Base-by-base conservation (phyloP, 2,888 invertebrate genomes). In the Portevinia maculata region DNA sequence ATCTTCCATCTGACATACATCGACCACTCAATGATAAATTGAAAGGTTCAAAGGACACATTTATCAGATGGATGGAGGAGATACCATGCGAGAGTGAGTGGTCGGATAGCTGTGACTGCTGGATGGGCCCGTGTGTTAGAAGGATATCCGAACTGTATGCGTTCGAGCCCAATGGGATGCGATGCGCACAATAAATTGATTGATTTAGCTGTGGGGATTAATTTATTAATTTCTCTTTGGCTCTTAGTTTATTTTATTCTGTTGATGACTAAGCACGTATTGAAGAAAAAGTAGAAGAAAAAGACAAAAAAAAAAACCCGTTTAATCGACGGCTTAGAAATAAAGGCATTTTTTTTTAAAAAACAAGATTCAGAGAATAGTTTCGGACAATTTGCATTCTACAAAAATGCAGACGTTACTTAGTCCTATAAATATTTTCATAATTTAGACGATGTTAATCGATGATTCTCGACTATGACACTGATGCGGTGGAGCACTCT, bases 41-140 rank as follows among this genome's bases (percentile, higher is more conserved):
- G 83, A 83, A 83, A 83, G 78, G 83, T 83, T 83, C 83, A 83
- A 83, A 83, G 83, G 83, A 83, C 83, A 83, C 83, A 83, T 83
- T 83, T 83, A 83, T 83, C 83, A 83, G 76, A 83, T 83, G 73
- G 83, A 83, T 83, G 83, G 59, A 78, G 73, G 59, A 83, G 83
- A 83, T 83, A 83, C 83, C 65, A 78, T 60, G 71, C 71, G 76
- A 78, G 83, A 83, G 83, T 83, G 83, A 83, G 60, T 78, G 71
- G 71, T 70, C 41, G 69, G 60, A 37, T 74, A 17, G 64, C 57
- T 52, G 46, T 52, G 46, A 41, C 37, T 50, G 39, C 17, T 13
- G 6, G 30, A 17, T 17, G 8, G 39, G 44, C 30, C 24, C 21
- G 13, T 62, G 50, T 46, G 34, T 30, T 52, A 41, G 46, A 83